Conservation (phyloP, 1,140 invertebrate genomes). For the Aphaenogaster floridana region DNA sequence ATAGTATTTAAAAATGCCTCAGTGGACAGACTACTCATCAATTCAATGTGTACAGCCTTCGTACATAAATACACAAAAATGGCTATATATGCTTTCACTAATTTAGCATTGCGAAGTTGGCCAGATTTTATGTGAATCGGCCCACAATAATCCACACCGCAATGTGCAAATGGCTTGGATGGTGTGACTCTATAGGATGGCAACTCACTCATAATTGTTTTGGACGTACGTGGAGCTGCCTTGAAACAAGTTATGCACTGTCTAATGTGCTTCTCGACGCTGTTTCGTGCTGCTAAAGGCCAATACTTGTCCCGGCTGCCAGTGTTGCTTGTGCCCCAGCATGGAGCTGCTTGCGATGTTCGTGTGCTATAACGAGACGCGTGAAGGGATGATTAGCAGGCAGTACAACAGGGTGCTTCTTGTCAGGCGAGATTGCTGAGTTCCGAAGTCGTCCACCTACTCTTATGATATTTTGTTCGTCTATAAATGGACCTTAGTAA, state of each 20-base stretch:
- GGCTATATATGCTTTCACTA: not conserved
- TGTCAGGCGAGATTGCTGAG: not conserved
- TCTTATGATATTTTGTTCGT: not conserved
- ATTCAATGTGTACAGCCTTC: not conserved
- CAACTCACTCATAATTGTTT: not conserved
- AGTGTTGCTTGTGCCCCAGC: not conserved
- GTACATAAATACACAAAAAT: not conserved
- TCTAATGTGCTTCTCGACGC: not conserved
- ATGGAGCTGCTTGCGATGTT: not conserved
- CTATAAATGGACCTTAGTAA: not conserved
- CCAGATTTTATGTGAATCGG: not conserved
- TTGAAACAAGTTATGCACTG: not conserved
- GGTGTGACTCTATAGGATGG: not conserved
- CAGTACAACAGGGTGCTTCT: not conserved
- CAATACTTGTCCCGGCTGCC: not conserved
- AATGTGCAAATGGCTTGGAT: not conserved
- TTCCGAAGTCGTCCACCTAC: not conserved
- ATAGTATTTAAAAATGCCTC: not conserved
- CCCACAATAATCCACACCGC: not conserved
- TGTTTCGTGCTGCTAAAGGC: not conserved
- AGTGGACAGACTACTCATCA: not conserved
- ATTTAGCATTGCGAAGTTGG: not conserved
- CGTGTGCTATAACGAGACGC: not conserved
- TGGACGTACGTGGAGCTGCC: not conserved
- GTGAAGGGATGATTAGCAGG: not conserved